These are phyloP conservation scores for Drosophila arawakana DNA, from an alignment of 1,140 invertebrate species.

Conservation along the genomic window DNA sequence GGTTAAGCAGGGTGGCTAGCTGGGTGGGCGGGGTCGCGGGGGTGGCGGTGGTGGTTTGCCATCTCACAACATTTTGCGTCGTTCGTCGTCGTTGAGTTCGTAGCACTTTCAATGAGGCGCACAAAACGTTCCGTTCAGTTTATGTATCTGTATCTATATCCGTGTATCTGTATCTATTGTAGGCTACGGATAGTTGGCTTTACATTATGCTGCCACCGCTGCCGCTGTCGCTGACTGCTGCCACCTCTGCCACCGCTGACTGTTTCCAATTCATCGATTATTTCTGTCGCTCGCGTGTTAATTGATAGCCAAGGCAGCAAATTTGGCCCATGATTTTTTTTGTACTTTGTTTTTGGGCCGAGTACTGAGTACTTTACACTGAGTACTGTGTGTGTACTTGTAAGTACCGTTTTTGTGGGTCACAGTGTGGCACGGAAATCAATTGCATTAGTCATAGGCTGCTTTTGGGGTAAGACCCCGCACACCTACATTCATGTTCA, in stretches of 20 bases:
- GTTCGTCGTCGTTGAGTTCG: conserved; percentile 66
- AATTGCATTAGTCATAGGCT: conserved; percentile 76
- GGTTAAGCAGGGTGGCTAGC: conserved; percentile 51
- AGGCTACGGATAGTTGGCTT: conserved; percentile 31
- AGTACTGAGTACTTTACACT: too few species aligned
- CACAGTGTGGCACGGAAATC: conserved; percentile 70
- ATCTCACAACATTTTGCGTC: conserved; percentile 50
- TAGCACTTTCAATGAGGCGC: conserved; percentile 78
- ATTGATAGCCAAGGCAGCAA: conserved; percentile 75
- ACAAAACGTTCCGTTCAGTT: conserved; percentile 67
- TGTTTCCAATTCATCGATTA: conserved; percentile 66
- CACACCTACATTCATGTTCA: conserved; percentile 8
- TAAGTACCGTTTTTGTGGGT: conserved; percentile 54
- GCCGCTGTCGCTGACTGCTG: conserved; percentile 4
- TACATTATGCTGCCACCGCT: conserved; percentile 33
- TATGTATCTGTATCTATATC: conserved; percentile 26
- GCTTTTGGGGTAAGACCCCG: conserved; percentile 38
- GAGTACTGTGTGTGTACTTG: background rate
- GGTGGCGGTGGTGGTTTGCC: conserved; percentile 33
- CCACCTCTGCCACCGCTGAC: conserved; percentile 6
- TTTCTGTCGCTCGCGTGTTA: conserved; percentile 77
- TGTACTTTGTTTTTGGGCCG: conserved; percentile 21
- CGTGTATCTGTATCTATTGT: conserved; percentile 30
- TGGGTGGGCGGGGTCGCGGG: conserved; percentile 17
- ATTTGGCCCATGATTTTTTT: conserved; percentile 32